A percentile compares a stretch with the other conserved stretches of the same genome.
phyloP scores from a whole-genome alignment of 2,888 invertebrate genomes.

The Linyphia triangularis region DNA sequence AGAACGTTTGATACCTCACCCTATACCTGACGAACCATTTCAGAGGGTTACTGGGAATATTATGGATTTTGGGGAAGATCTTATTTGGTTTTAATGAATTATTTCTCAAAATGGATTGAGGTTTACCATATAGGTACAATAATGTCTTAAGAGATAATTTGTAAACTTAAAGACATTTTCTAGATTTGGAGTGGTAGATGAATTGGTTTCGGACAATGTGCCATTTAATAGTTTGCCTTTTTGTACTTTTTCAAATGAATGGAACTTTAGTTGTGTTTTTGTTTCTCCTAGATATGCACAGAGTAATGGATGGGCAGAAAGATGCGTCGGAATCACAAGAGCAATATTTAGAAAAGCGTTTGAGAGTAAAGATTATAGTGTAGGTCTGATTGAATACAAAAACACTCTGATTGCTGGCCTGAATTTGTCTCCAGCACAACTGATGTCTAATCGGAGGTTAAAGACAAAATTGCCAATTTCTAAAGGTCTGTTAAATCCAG shows the following conservation, averaged over 20 bases:
- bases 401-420: slow-evolving; percentile 35
- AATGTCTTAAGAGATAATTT: slow-evolving; percentile 16
- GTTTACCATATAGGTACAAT: not conserved
- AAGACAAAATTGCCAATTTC: slow-evolving; percentile 18
- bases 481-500: slow-evolving; percentile 10
- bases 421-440: slow-evolving; percentile 26
- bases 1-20: slow-evolving; percentile 13
- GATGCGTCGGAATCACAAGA: slow-evolving; percentile 24
- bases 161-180: slow-evolving; percentile 16
- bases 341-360: slow-evolving; percentile 24
- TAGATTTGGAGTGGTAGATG: slow-evolving; percentile 8
- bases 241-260: not conserved
- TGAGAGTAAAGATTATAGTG: not conserved
- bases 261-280: slow-evolving; percentile 2
- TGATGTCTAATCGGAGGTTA: slow-evolving; percentile 21
- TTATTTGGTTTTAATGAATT: not conserved
- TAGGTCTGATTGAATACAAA: slow-evolving; percentile 51
- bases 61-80: not conserved
- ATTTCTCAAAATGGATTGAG: slow-evolving; percentile 36
- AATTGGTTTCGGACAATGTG: slow-evolving; percentile 8
- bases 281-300: slow-evolving; percentile 3
- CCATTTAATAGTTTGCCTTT: slow-evolving; percentile 35
- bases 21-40: slow-evolving; percentile 34
- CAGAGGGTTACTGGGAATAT: slow-evolving; percentile 10
- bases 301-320: slow-evolving; percentile 42